These are phyloP conservation scores for Dendrolimus kikuchii DNA, from an alignment of 1,140 invertebrate genomes.

Conservation along the genomic window DNA sequence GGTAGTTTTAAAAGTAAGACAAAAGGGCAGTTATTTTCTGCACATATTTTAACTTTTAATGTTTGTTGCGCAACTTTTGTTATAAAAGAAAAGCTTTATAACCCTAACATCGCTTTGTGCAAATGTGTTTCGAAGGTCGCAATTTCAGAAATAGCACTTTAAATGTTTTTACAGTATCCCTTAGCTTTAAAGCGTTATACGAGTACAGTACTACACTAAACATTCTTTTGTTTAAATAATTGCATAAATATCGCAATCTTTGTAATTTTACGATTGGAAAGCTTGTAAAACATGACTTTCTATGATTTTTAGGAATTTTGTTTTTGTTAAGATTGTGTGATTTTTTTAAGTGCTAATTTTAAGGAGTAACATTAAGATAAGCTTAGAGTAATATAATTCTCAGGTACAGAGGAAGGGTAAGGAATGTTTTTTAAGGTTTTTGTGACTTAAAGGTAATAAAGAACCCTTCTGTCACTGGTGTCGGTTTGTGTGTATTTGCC, in stretches of 20 bases:
- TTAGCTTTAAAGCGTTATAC: too few relatives aligned
- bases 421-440: too few relatives aligned
- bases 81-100: constrained; percentile 14
- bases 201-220: too few relatives aligned
- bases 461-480: too few relatives aligned
- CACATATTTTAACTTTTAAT: neutral
- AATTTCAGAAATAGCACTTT: constrained; percentile 10
- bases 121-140: constrained; percentile 15
- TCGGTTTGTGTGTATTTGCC: too few relatives aligned
- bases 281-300: constrained; percentile 12
- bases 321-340: neutral
- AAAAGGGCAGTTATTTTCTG: too few relatives aligned
- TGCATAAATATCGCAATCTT: constrained; percentile 18
- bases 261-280: constrained; percentile 24
- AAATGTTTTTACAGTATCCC: neutral
- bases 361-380: too few relatives aligned
- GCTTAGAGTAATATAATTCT: too few relatives aligned
- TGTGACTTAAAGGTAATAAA: too few relatives aligned
- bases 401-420: too few relatives aligned
- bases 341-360: neutral
- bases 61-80: constrained; percentile 11
- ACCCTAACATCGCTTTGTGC: constrained; percentile 14
- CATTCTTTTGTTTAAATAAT: neutral
- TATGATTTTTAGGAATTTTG: constrained; percentile 8
- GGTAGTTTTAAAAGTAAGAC: too few relatives aligned